These are phyloP conservation scores for Orchesella cincta DNA, from an alignment of 1,140 invertebrate genomes.

Conservation along the genomic window DNA sequence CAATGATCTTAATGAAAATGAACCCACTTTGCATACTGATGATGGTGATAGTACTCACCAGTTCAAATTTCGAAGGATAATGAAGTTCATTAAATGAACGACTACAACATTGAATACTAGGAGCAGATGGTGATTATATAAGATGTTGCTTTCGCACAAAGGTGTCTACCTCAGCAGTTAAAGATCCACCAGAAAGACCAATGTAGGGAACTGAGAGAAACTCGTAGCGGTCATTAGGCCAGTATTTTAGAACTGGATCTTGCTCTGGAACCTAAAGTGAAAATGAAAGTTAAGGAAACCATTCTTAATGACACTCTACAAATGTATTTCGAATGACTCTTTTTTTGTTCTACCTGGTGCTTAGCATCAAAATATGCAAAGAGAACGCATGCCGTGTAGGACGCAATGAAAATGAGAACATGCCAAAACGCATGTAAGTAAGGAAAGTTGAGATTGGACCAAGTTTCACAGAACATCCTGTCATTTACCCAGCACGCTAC, in stretches of 20 bases:
- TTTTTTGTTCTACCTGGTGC: slow-evolving; percentile 60
- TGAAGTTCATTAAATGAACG: not conserved
- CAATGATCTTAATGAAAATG: too few species aligned
- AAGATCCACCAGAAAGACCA: slow-evolving; percentile 29
- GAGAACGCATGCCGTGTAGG: slow-evolving; percentile 72
- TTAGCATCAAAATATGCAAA: slow-evolving; percentile 77
- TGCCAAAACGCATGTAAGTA: slow-evolving; percentile 81
- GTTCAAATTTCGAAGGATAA: not conserved
- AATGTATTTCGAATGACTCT: not conserved
- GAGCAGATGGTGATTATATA: slow-evolving; percentile 32
- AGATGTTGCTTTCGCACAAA: slow-evolving; percentile 41
- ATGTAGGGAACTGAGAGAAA: slow-evolving; percentile 71
- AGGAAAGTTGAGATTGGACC: slow-evolving; percentile 72
- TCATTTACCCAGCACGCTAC: slow-evolving; percentile 76
- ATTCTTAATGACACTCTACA: not conserved
- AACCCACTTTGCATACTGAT: too few species aligned
- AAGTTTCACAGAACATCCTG: slow-evolving; percentile 74
- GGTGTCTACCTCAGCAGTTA: slow-evolving; percentile 1
- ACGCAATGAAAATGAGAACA: slow-evolving; percentile 74
- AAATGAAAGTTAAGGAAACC: not conserved
- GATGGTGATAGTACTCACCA: too few species aligned
- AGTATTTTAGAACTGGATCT: slow-evolving; percentile 69
- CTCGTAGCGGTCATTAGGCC: slow-evolving; percentile 73
- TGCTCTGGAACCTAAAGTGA: slow-evolving; percentile 62
- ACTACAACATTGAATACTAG: not conserved